A percentile compares a stretch with the other conserved stretches of the same genome.
Conservation (phyloP, 2,888 invertebrate species). For the Cheilosia vernalis region DNA sequence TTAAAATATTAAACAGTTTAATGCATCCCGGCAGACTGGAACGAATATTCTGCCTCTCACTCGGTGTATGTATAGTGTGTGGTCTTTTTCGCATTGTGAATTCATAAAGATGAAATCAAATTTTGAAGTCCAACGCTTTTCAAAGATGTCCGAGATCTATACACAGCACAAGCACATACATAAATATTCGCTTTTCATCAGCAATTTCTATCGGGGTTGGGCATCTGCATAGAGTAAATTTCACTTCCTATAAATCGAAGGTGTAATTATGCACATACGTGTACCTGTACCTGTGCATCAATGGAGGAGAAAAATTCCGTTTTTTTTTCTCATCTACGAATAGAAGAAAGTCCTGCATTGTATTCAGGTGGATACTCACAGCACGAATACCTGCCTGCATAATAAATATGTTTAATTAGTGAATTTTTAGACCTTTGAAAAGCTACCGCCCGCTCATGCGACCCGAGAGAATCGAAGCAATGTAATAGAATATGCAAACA, state of each 20-base stretch:
- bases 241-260: conserved; percentile 22
- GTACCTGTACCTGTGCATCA: conserved; percentile 4
- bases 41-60: background rate
- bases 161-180: conserved; percentile 20
- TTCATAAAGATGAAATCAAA: conserved; percentile 46
- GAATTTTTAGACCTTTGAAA: conserved; percentile 58
- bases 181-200: conserved; percentile 2
- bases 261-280: conserved; percentile 49
- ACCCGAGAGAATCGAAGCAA: conserved; percentile 25
- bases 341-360: conserved; percentile 38
- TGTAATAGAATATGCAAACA: conserved; percentile 65
- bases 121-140: conserved; percentile 37
- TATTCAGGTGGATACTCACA: conserved; percentile 10
- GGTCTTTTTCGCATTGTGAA: conserved; percentile 58
- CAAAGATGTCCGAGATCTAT: conserved; percentile 29
- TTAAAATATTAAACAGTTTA: conserved; percentile 71
- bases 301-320: conserved; percentile 25
- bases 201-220: background rate
- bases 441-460: background rate
- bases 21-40: conserved; percentile 43
- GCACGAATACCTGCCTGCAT: conserved; percentile 44
- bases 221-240: conserved; percentile 8
- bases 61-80: conserved; percentile 1
- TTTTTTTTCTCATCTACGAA: conserved; percentile 33
- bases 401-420: conserved; percentile 71